Conservation (phyloP, 2,797 vertebrate species). For the Lycodopsis pacificus region DNA sequence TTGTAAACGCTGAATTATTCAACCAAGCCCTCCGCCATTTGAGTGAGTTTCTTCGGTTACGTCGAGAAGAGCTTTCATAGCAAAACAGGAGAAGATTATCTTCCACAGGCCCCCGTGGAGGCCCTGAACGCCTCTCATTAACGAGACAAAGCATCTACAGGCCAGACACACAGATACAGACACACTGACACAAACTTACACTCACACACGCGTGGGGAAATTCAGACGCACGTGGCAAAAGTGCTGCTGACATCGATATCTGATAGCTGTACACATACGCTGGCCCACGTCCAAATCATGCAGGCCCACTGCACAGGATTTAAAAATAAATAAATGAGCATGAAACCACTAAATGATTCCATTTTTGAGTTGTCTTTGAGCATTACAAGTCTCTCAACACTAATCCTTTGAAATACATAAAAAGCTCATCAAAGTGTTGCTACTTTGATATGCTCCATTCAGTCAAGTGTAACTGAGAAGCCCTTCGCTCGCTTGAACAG, state of each 20-base stretch:
- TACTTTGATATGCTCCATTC: slow-evolving; percentile 61
- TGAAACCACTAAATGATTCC: slow-evolving; percentile 53
- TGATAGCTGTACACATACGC: slow-evolving; percentile 37
- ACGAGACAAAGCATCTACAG: slow-evolving; percentile 79
- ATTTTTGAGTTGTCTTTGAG: slow-evolving; percentile 51
- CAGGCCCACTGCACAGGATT: slow-evolving; percentile 46
- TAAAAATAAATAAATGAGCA: slow-evolving; percentile 44
- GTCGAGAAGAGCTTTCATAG: slow-evolving; percentile 88
- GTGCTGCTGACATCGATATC: slow-evolving; percentile 62
- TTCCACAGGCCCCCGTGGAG: slow-evolving; percentile 80
- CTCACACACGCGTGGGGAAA: slow-evolving; percentile 24
- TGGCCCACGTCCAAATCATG: slow-evolving; percentile 60
- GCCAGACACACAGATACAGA: slow-evolving; percentile 62
- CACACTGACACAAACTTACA: slow-evolving; percentile 67
- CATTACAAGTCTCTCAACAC: slow-evolving; percentile 51
- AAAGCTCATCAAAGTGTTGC: slow-evolving; percentile 60
- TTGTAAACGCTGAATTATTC: slow-evolving; percentile 89
- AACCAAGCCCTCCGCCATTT: slow-evolving; percentile 80
- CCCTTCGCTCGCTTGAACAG: slow-evolving; percentile 56
- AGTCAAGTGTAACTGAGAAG: slow-evolving; percentile 60
- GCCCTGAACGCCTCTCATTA: slow-evolving; percentile 79
- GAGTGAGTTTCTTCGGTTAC: slow-evolving; percentile 88
- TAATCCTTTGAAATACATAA: slow-evolving; percentile 65
- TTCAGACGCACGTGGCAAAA: slow-evolving; percentile 49
- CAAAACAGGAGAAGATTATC: slow-evolving; percentile 88